Conservation (phyloP, 2,888 invertebrate genomes). For the Crossocerus cetratus region DNA sequence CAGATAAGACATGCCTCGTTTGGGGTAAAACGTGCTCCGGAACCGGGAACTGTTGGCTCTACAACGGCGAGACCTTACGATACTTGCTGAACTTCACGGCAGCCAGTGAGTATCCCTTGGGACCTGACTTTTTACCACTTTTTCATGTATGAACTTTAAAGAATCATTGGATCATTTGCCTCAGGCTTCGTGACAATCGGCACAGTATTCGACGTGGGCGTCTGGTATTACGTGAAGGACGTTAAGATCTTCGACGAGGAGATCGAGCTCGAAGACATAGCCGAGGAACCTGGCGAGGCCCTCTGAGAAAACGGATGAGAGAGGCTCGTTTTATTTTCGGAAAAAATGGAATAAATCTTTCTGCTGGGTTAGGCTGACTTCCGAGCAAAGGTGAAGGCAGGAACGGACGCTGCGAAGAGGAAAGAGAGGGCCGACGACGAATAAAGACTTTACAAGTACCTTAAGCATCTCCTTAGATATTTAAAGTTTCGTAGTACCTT, state of each 20-base stretch:
- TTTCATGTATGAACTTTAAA: not conserved
- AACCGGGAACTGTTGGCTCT: conserved; percentile 86
- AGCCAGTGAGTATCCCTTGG: conserved; percentile 76
- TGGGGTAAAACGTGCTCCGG: conserved; percentile 86
- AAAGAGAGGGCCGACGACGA: conserved; percentile 53
- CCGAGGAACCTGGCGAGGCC: conserved; percentile 70
- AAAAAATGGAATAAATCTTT: conserved; percentile 16
- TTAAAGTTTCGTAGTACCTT: conserved; percentile 59
- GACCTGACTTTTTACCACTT: not conserved
- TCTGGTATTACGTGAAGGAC: conserved; percentile 85
- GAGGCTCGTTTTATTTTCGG: conserved; percentile 28
- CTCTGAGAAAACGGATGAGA: conserved; percentile 49
- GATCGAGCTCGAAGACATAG: conserved; percentile 76
- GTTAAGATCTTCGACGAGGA: conserved; percentile 85
- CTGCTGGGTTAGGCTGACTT: too few species aligned
- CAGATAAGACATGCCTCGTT: conserved; percentile 83
- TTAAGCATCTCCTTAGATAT: conserved; percentile 70
- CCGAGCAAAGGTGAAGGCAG: not conserved
- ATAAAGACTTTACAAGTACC: conserved; percentile 74
- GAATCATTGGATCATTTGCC: not conserved
- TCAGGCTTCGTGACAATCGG: conserved; percentile 81
- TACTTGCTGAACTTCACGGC: conserved; percentile 83
- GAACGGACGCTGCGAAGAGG: not conserved
- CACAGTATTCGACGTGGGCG: conserved; percentile 82
- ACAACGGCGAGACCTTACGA: conserved; percentile 82